Base-by-base conservation (phyloP, 2,797 vertebrate species). In the Epinephelus malabaricus region DNA sequence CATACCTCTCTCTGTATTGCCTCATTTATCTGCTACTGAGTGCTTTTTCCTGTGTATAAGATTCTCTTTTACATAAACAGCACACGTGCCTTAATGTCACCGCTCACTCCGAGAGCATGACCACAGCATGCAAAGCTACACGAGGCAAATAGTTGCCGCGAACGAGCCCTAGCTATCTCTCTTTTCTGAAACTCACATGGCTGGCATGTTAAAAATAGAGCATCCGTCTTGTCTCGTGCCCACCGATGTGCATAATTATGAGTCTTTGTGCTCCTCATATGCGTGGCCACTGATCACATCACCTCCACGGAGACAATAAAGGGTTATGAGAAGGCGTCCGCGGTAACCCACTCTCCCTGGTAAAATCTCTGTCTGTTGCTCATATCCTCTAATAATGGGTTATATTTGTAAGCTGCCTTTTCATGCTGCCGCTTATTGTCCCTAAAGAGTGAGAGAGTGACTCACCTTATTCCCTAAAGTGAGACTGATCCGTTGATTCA, bases 231-330 rank as follows among this genome's bases (percentile, higher is more conserved):
- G 82, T 91, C 84, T 83, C 77, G 61, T 74, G 80, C 81, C 86
- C 82, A 83, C 80, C 83, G 34, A 80, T 76, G 85, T 90, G 89
- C 88, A 88, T 92, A 92, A 93, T 92, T 92, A 90, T 81, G 87
- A 92, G 83, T 86, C 91, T 90, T 88, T 90, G 89, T 89, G 84
- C 83, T 83, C 76, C 81, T 87, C 79, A 88, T 81, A 88, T 87
- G 82, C 90, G 73, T 76, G 78, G 83, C 84, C 87, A 81, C 83
- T 64, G 83, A 90, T 89, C 86, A 84, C 87, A 90, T 94, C 92
- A 92, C 92, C 89, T 90, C 88, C 90, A 91, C 90, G 83, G 90
- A 93, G 91, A 95, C 93, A 93, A 92, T 92, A 75, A 88, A 88
- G 77, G 89, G 81, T 91, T 91, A 89, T 86, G 83, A 91, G 90